A percentile compares a stretch with the other conserved stretches of the same genome.
Conservation (phyloP, 2,113 vertebrate genomes). For the Rhinoptilus africanus region DNA sequence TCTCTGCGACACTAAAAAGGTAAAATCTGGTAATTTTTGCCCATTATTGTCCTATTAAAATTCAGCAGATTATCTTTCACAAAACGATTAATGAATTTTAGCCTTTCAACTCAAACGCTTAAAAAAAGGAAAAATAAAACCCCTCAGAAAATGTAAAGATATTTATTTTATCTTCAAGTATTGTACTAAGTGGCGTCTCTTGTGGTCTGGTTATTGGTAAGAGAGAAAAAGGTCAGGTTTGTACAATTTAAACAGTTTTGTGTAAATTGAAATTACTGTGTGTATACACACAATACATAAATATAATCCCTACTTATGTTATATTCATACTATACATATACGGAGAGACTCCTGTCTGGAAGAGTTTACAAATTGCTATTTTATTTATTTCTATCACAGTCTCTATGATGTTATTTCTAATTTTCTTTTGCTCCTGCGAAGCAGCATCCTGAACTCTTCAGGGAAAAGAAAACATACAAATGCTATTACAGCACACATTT, state of each 20-base stretch:
- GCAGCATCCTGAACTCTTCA: constrained; percentile 63
- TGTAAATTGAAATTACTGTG: background rate
- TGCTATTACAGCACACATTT: constrained; percentile 71
- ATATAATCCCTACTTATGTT: background rate
- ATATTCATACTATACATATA: background rate
- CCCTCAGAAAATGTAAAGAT: background rate
- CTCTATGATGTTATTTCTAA: constrained; percentile 65
- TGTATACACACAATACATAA: background rate
- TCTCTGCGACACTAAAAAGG: background rate
- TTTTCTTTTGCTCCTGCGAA: constrained; percentile 68
- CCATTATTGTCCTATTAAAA: background rate
- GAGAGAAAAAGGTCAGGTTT: background rate
- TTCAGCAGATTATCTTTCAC: background rate
- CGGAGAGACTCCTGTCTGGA: background rate
- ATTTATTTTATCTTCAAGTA: background rate
- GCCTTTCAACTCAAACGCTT: background rate
- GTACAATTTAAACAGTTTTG: background rate
- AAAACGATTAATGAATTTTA: background rate
- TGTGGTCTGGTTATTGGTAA: constrained; percentile 17
- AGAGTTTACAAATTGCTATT: constrained; percentile 38
- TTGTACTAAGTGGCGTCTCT: background rate
- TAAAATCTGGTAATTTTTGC: background rate
- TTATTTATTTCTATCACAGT: constrained; percentile 22
- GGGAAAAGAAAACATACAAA: constrained; percentile 75
- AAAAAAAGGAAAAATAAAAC: background rate